Evolutionary conservation across 2,888 invertebrate species (phyloP).

Genomic region (Eremobia ochroleuca): DNA sequence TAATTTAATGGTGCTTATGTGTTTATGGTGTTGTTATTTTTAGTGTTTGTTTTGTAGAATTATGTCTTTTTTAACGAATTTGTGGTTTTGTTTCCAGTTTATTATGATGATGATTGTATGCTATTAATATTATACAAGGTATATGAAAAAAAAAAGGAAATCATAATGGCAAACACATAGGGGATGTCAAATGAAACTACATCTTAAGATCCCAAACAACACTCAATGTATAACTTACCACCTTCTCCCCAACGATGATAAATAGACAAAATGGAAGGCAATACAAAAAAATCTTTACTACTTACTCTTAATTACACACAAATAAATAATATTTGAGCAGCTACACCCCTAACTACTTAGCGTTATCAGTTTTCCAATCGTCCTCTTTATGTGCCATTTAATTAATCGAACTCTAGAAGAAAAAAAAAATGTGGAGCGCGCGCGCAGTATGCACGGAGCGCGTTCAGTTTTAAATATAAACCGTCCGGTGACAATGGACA

Average conservation of each 20-base stretch:
- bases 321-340: constrained; percentile 66
- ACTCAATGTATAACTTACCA: neutral
- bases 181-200: neutral
- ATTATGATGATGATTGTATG: too few species aligned
- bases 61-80: neutral
- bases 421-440: constrained; percentile 70
- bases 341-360: constrained; percentile 72
- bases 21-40: constrained; percentile 33
- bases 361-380: constrained; percentile 77
- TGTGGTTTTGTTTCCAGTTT: neutral
- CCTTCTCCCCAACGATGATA: neutral
- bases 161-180: neutral
- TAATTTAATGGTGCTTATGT: constrained; percentile 41
- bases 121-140: too few species aligned
- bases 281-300: constrained; percentile 21
- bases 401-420: constrained; percentile 77
- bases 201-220: neutral
- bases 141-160: too few species aligned
- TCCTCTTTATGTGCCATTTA: constrained; percentile 80
- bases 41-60: constrained; percentile 29
- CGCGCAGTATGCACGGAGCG: constrained; percentile 80
- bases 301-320: constrained; percentile 57
- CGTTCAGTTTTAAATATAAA: constrained; percentile 86
- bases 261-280: constrained; percentile 31
- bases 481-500: constrained; percentile 84